Base-by-base conservation (phyloP, 2,797 vertebrate genomes). In the Neoniphon sammara region DNA sequence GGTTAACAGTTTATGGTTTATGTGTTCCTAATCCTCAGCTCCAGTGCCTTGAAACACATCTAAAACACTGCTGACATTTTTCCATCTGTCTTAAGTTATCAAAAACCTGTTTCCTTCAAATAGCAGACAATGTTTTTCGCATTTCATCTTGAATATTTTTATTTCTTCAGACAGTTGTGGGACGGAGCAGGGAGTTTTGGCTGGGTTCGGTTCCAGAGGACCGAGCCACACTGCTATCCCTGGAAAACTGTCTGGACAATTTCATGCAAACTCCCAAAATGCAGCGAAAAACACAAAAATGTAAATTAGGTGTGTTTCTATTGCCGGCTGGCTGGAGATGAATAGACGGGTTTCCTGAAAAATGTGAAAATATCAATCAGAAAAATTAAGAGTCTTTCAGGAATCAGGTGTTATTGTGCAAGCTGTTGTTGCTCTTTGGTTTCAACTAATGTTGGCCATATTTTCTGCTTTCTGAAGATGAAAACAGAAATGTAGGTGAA, bases 231-330 rank as follows among this genome's bases (percentile, higher is more conserved):
- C n/a, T n/a, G n/a, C n/a, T n/a, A n/a, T n/a, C n/a, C n/a, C n/a
- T n/a, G n/a, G n/a, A n/a, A n/a, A 52, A 60, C 56, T 52, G 67
- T 52, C 67, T 0, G 2, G 17, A 56, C 4, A 30, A 52, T 50
- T 50, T 75, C 65, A 63, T 0, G 14, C 58, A 56, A 34, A 6
- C 30, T 11, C 30, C 30, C 64, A 4, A 44, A 69, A 57, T 23
- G 73, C 42, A 49, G 17, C 8, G 1, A 20, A 70, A 65, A 65
- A n/a, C n/a, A n/a, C n/a, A 25, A 59, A 59, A 70, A 77, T 34
- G 34, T 12, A 34, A 58, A 70, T 70, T 53, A 59, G 71, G 23
- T 14, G 31, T n/a, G 7, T 56, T 73, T 27, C 20, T 15, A 12
- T 36, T 52, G 34, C 39, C n/a, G 31, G 49, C 36, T 17, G 12